A percentile compares a stretch with the other conserved stretches of the same genome.
Evolutionary conservation across 2,888 invertebrate genomes (phyloP).

Genomic region (Ptilodon capucinus): DNA sequence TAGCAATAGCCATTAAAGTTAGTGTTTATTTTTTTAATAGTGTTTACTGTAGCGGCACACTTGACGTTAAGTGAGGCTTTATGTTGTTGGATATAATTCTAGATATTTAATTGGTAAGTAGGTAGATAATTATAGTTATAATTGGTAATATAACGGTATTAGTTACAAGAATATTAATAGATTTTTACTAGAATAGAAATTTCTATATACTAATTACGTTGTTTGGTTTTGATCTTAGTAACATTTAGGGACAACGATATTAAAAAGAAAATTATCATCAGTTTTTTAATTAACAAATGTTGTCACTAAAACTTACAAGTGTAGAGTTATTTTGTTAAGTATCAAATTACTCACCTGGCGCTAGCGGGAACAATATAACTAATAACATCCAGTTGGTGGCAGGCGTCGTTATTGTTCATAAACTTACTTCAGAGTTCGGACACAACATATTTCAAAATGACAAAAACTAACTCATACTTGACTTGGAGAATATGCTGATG

Average conservation of each 20-base stretch:
- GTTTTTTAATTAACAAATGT: background rate
- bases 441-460: background rate
- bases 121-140: too few relatives aligned
- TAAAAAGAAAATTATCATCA: background rate
- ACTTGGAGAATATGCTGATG: background rate
- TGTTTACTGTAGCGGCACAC: background rate
- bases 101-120: background rate
- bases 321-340: background rate
- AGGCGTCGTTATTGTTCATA: constrained; percentile 7
- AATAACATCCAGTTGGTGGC: background rate
- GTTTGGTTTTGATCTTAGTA: too few relatives aligned
- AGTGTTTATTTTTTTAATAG: background rate
- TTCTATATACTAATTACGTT: too few relatives aligned
- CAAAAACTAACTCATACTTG: background rate
- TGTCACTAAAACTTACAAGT: background rate
- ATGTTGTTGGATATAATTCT: background rate
- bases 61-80: background rate
- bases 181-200: too few relatives aligned
- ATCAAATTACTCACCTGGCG: background rate
- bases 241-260: too few relatives aligned
- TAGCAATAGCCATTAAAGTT: background rate
- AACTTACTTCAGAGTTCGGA: background rate
- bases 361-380: background rate
- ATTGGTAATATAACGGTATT: too few relatives aligned
- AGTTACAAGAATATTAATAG: too few relatives aligned